Evolutionary conservation across 2,113 vertebrate genomes (phyloP), one percentile per base, ranked within the genome.

Genomic region (Polypterus senegalus): DNA sequence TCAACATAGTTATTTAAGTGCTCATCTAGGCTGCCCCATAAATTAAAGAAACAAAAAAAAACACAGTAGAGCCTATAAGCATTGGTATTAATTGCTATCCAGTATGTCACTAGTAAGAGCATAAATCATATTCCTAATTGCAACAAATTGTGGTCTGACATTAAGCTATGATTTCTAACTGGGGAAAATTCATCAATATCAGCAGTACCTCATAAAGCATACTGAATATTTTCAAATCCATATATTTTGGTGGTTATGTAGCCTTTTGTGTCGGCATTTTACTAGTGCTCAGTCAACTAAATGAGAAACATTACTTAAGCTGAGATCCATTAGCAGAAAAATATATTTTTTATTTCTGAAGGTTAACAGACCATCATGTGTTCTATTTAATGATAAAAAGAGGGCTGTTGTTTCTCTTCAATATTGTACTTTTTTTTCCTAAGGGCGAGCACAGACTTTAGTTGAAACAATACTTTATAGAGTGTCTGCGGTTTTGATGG

Each of bases 131-230:
- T 51, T 56, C 64, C 82, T 86, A 86, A 86, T 83, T 83, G 81
- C 81, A 81, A 85, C 81, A 86, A 86, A 83, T 82, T 84, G 81
- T 79, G 62, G 76, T 70, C 79, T 80, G 81, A 87, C 81, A 83
- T 84, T 84, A 85, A 84, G 82, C 84, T 85, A 86, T 82, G 80
- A 86, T 86, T 85, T 74, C 62, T 71, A 79, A 81, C 79, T 56
- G 69, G 81, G 74, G 79, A 83, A 85, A 80, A 86, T 85, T 85
- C 78, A 86, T 83, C 83, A 85, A 82, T 77, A 82, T 79, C 79
- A 79, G 71, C 73, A 81, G 71, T 59, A 55, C 67, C 74, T 69
- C 79, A 81, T 81, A 84, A 84, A 83, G 78, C 76, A 81, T 67
- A 76, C 74, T 55, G 69, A 70, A 64, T 54, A 65, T 81, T 81